Evolutionary conservation across 2,888 invertebrate genomes (phyloP).

Genomic region (Lasioglossum marginatum): DNA sequence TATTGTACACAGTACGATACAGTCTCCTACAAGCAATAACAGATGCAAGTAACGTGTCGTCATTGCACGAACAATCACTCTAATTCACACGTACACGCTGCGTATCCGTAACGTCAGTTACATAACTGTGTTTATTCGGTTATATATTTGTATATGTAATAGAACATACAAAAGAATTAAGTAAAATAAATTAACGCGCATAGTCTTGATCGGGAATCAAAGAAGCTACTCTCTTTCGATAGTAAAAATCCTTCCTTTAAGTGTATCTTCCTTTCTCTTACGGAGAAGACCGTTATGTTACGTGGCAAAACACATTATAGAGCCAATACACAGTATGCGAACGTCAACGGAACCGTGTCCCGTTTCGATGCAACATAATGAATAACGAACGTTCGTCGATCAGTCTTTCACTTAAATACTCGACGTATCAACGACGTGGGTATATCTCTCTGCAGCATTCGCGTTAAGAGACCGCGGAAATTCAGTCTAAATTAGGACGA

Average conservation of each 20-base stretch:
- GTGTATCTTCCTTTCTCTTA: constrained; percentile 22
- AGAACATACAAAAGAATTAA: constrained; percentile 81
- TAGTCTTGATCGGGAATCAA: constrained; percentile 65
- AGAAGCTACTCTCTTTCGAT: constrained; percentile 56
- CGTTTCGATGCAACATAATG: constrained; percentile 51
- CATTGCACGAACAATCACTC: constrained; percentile 60
- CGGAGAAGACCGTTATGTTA: constrained; percentile 47
- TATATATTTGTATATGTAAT: constrained; percentile 75
- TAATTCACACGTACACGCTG: constrained; percentile 56
- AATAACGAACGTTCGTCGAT: constrained; percentile 57
- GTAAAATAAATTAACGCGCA: constrained; percentile 81
- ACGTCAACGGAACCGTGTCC: constrained; percentile 58
- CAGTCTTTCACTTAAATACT: constrained; percentile 52
- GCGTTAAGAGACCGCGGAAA: constrained; percentile 70
- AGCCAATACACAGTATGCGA: constrained; percentile 61
- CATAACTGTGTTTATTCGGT: constrained; percentile 72
- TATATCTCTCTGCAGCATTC: constrained; percentile 73
- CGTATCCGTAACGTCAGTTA: constrained; percentile 63
- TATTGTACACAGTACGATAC: constrained; percentile 82
- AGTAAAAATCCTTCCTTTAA: constrained; percentile 51
- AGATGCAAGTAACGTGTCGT: constrained; percentile 49
- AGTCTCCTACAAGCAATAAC: constrained; percentile 65
- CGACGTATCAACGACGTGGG: constrained; percentile 60
- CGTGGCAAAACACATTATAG: constrained; percentile 68
- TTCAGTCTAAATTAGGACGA: constrained; percentile 79